Evolutionary conservation across 2,888 invertebrate species (phyloP).

Genomic region (Thumatha senex): DNA sequence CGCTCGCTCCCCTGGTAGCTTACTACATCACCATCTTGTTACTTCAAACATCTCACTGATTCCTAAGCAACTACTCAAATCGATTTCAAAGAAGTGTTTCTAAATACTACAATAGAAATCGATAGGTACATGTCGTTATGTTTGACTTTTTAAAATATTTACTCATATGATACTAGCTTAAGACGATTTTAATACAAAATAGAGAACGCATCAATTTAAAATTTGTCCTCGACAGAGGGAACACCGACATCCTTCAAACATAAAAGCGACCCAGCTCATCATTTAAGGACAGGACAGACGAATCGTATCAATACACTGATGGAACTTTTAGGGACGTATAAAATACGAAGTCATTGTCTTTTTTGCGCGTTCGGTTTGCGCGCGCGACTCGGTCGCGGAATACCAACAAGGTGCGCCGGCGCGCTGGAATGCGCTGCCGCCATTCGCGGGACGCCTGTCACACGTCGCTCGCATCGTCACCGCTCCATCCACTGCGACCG

Average conservation of each 20-base stretch:
- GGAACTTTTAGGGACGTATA: slow-evolving; percentile 76
- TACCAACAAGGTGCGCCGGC: slow-evolving; percentile 66
- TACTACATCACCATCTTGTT: slow-evolving; percentile 3
- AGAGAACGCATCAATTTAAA: slow-evolving; percentile 33
- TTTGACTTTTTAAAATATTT: slow-evolving; percentile 9
- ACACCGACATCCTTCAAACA: slow-evolving; percentile 55
- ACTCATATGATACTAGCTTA: slow-evolving; percentile 23
- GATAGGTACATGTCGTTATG: slow-evolving; percentile 7
- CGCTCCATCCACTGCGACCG: slow-evolving; percentile 12
- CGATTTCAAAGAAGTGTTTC: slow-evolving; percentile 7
- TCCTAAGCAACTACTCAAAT: neutral
- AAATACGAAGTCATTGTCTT: slow-evolving; percentile 78
- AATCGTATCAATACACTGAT: slow-evolving; percentile 71
- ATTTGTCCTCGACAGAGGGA: slow-evolving; percentile 44
- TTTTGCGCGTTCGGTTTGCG: slow-evolving; percentile 72
- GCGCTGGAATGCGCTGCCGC: slow-evolving; percentile 44
- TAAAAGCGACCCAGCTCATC: slow-evolving; percentile 49
- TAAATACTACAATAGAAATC: slow-evolving; percentile 7
- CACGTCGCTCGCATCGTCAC: slow-evolving; percentile 38
- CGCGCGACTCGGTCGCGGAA: slow-evolving; percentile 63
- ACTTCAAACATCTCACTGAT: slow-evolving; percentile 5
- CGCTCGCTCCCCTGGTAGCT: slow-evolving; percentile 9
- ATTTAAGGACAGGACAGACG: slow-evolving; percentile 55
- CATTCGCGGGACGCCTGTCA: slow-evolving; percentile 35
- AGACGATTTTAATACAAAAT: slow-evolving; percentile 32